phyloP scores from a whole-genome alignment of 2,113 vertebrate genomes.

The Seriola dumerili region DNA sequence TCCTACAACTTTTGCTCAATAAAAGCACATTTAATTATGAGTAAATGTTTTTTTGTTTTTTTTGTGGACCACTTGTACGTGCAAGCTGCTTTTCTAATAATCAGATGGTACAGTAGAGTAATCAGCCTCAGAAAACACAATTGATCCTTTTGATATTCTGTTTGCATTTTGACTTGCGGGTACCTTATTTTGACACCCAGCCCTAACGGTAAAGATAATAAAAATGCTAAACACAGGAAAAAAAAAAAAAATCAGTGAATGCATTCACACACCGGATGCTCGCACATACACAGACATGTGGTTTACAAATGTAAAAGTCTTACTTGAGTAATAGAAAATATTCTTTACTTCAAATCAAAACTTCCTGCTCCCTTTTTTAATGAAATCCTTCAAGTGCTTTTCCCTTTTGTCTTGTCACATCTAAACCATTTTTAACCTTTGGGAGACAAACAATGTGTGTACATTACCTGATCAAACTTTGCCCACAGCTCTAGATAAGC shows the following conservation, averaged over 20 bases:
- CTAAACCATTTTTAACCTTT: background rate
- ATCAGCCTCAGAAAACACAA: conserved; percentile 17
- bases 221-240: conserved; percentile 42
- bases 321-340: conserved; percentile 51
- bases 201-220: conserved; percentile 14
- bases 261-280: conserved; percentile 27
- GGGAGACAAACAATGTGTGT: background rate
- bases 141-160: background rate
- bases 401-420: conserved; percentile 32
- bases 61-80: conserved; percentile 18
- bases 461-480: conserved; percentile 17
- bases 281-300: conserved; percentile 23
- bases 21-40: conserved; percentile 27
- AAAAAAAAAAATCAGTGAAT: conserved; percentile 27
- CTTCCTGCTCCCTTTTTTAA: conserved; percentile 27
- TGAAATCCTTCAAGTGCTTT: conserved; percentile 16
- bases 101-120: background rate
- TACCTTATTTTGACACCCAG: background rate
- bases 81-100: conserved; percentile 35
- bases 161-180: background rate
- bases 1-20: conserved; percentile 10
- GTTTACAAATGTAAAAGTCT: conserved; percentile 56
- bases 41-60: conserved; percentile 12
- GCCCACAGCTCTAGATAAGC: background rate
- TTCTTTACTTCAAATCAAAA: conserved; percentile 28